Base-by-base conservation (phyloP, 1,140 invertebrate species). In the Drosophila sproati region DNA sequence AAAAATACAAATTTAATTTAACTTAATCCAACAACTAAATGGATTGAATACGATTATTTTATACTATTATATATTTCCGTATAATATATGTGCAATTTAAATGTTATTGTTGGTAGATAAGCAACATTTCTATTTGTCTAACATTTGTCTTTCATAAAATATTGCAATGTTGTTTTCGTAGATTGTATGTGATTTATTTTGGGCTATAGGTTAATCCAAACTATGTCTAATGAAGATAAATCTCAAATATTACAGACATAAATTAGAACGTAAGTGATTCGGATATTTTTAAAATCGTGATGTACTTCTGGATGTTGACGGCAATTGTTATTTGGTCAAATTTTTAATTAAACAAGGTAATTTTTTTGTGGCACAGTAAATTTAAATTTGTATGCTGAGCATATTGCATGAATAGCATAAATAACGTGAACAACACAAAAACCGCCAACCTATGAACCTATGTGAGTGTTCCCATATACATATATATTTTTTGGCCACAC, bases 401-500 rank as follows among this genome's bases (percentile, higher is more conserved):
- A 45, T 51, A 28, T 34, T 61, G 34, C 5, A n/a, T 51, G 60
- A 48, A 35, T 34, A 50, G 31, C 28, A 45, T 57, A n/a, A 3
- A 35, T 37, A 48, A 47, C 31, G 39, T 60, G 29, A 2, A 28
- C 5, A 48, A 32, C 3, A 29, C 34, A 45, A 35, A 35, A 8
- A 12, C 31, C n/a, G n/a, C 7, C 56, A 7, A 37, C 28, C 35
- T 41, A 20, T 12, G 32, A 12, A 20, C 51, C 43, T 41, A 31
- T 51, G 52, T 48, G 28, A 54, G 28, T 73, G 37, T 32, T 28
- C 8, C 35, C 43, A 69, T 71, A 62, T 77, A 70, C 1, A 20
- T 77, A 70, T 20, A 20, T 20, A 1, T 20, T 20, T 74, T 74
- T 77, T 48, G 37, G n/a, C 32, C 77, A 52, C 54, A 28, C 29